Conservation (phyloP, 2,888 invertebrate species). For the Aporophyla lueneburgensis region DNA sequence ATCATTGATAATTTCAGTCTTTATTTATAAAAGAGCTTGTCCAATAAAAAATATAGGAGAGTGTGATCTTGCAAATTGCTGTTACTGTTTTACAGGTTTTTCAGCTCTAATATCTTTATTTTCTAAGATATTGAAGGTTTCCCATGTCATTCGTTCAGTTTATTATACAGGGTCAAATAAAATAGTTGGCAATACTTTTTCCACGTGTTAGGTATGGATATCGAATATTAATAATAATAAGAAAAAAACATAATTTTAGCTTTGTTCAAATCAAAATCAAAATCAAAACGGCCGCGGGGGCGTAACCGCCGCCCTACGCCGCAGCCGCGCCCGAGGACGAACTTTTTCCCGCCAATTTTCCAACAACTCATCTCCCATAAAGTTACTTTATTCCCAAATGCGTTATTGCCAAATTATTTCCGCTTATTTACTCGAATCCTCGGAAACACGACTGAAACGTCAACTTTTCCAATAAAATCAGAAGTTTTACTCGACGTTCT, state of each 20-base stretch:
- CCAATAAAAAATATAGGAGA: not conserved
- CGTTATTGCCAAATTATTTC: not conserved
- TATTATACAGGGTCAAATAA: too few relatives aligned
- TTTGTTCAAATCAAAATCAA: too few relatives aligned
- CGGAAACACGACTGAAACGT: not conserved
- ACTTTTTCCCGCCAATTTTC: constrained; percentile 81
- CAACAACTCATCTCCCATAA: constrained; percentile 15
- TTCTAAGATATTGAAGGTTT: not conserved
- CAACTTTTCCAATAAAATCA: not conserved
- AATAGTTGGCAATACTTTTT: too few relatives aligned
- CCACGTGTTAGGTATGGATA: too few relatives aligned
- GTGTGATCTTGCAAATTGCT: too few relatives aligned
- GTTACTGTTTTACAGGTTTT: not conserved
- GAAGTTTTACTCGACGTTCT: constrained; percentile 7
- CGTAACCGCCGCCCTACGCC: constrained; percentile 89
- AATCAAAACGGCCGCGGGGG: constrained; percentile 86
- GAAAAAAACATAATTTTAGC: too few relatives aligned
- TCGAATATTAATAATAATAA: too few relatives aligned
- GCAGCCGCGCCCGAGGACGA: constrained; percentile 78
- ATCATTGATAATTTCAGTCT: not conserved
- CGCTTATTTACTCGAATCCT: not conserved
- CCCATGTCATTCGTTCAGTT: not conserved
- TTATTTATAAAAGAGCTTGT: not conserved
- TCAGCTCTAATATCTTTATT: not conserved
- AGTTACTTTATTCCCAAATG: not conserved